Base-by-base conservation (phyloP, 2,888 invertebrate species). In the Lasius platythorax region DNA sequence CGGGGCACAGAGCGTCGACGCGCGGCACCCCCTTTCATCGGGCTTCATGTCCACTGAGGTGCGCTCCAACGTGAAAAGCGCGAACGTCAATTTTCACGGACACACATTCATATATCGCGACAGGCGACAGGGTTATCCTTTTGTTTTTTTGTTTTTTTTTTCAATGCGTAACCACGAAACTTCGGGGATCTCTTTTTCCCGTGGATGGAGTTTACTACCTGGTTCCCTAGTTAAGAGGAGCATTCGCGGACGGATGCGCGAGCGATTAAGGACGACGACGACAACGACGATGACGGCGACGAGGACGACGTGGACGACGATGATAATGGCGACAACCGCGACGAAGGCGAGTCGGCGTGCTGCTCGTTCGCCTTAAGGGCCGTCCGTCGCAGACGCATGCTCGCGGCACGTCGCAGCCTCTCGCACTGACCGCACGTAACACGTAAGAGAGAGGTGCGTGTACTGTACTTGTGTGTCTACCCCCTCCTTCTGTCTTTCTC, bases 361-460 rank as follows among this genome's bases (percentile, higher is more conserved):
- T 89, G 88, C 85, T 83, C 87, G 78, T 88, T 86, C 87, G 90
- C 90, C 90, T 91, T 85, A 91, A 91, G 88, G 91, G 90, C 88
- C 70, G 88, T 86, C 84, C 88, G 90, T 89, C 87, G 89, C 86
- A 85, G 86, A 91, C 88, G 90, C 90, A 91, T 91, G 91, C 91
- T 88, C 90, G 91, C 90, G 91, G 88, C 91, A 88, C 91, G 91
- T 91, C 73, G 89, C 89, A 91, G 89, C 86, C 90, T 90, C 91
- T 89, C 88, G 91, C 91, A 91, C 91, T 91, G 91, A 91, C 90
- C 92, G 89, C 90, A 87, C 91, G 92, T 91, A 91, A 92, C 91
- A 85, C 90, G 89, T 87, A 78, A 91, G 89, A 91, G 89, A 88
- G 87, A 91, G 92, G 85, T 74, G 88, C 87, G 76, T 53, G 50